Base-by-base conservation (phyloP, 1,140 invertebrate species). In the Apis dorsata region DNA sequence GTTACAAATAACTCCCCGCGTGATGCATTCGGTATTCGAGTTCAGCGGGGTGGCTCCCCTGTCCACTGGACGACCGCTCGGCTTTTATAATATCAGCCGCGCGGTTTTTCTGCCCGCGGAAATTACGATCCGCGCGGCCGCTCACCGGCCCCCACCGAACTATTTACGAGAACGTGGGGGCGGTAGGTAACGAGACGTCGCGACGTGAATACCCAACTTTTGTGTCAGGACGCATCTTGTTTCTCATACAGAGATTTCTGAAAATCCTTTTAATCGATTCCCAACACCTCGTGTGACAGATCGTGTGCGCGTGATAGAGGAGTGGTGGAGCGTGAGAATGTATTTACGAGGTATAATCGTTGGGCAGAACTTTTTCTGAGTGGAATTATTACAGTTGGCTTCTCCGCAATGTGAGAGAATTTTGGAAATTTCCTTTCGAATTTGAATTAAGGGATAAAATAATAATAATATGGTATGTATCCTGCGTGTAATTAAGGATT, bases 1-100 rank as follows among this genome's bases (percentile, higher is more conserved):
- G 80, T 80, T 80, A 65, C 79, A 80, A 80, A 80, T 65, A 80
- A 80, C 70, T 49, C 70, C 34, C 34, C 69, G 24, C 70, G 70
- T 74, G 79, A 57, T 57, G 51, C 70, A 80, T 80, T 80, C 59
- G 59, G 79, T 76, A 68, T 81, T 81, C 63, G 55, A 55, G 72
- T 81, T 28, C 79, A 76, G 62, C 78, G 21, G 78, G 69, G 57
- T 70, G 77, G 77, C 77, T 59, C 51, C 11, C 17, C 68, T 34
- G 53, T 49, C 44, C 44, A 12, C 9, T 21, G 66, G 77, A 28
- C 34, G 55, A 2, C 34, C 59, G 34, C 53, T 71, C 68, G 34
- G 57, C 57, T 74, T 74, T 34, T 34, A 34, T 65, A 65, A 80
- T 80, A 80, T 74, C 34, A n/a, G 60, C n/a, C 49, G 51, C 63